Evolutionary conservation across 2,113 vertebrate genomes (phyloP).

Genomic region (Butastur rufipennis): DNA sequence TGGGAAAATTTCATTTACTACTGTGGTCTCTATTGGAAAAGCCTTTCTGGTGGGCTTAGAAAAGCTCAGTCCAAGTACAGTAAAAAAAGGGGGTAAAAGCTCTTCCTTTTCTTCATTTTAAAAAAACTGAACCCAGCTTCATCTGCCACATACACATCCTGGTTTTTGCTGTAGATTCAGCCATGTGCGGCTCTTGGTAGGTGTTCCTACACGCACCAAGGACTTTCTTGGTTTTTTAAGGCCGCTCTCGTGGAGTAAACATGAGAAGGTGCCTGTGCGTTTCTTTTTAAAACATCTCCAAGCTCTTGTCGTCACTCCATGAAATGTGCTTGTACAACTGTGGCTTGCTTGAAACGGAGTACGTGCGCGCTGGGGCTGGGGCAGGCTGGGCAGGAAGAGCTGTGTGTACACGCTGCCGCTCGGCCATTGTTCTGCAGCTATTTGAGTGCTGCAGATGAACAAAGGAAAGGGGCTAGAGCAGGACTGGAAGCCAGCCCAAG

Average conservation of each 20-base stretch:
- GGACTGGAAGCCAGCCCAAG: conserved; percentile 26
- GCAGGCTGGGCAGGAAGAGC: conserved; percentile 49
- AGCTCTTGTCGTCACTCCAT: neutral
- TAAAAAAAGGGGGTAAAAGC: neutral
- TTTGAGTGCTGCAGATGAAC: conserved; percentile 19
- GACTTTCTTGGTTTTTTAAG: neutral
- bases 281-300: neutral
- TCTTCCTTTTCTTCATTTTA: neutral
- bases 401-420: neutral
- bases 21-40: neutral
- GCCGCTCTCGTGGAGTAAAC: rapidly evolving
- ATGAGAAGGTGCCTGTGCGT: neutral
- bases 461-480: conserved; percentile 30
- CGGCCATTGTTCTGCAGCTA: conserved; percentile 7
- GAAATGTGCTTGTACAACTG: neutral
- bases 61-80: neutral
- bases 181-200: neutral
- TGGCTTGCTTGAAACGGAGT: neutral
- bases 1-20: neutral
- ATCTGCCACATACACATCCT: neutral
- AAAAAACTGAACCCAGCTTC: neutral
- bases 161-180: neutral
- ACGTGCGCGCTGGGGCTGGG: neutral
- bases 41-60: neutral
- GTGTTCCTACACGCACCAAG: neutral